Evolutionary conservation across 2,113 vertebrate species (phyloP).

Genomic region (Tyrannus savana): DNA sequence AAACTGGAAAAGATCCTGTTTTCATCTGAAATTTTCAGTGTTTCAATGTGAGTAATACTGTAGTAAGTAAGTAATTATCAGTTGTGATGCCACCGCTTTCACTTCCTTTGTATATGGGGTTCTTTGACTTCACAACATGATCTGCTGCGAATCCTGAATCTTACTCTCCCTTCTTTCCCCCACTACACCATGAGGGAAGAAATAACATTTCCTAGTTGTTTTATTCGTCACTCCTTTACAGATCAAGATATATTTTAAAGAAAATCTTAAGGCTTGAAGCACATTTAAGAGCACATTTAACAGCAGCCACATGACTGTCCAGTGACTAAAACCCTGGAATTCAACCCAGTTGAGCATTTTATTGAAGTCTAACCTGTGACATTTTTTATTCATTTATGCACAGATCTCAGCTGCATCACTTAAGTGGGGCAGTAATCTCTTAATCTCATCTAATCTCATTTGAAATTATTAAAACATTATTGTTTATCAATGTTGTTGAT

Average conservation of each 20-base stretch:
- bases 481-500: not conserved
- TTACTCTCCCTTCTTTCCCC: not conserved
- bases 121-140: not conserved
- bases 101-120: not conserved
- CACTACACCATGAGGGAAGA: not conserved
- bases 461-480: not conserved
- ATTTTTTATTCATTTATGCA: not conserved
- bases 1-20: not conserved
- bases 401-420: not conserved
- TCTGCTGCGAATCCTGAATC: not conserved
- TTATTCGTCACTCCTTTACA: not conserved
- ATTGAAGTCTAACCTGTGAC: not conserved
- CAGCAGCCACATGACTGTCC: not conserved
- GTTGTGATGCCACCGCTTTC: not conserved
- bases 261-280: not conserved
- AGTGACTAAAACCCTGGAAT: not conserved
- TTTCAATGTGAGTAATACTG: not conserved
- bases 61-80: not conserved
- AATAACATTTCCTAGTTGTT: not conserved
- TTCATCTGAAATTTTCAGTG: not conserved
- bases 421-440: not conserved
- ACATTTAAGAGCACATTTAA: not conserved
- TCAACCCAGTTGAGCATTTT: not conserved
- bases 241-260: not conserved
- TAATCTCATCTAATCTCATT: not conserved